Conservation (phyloP, 2,797 vertebrate species). For the Craterocephalus amniculus region DNA sequence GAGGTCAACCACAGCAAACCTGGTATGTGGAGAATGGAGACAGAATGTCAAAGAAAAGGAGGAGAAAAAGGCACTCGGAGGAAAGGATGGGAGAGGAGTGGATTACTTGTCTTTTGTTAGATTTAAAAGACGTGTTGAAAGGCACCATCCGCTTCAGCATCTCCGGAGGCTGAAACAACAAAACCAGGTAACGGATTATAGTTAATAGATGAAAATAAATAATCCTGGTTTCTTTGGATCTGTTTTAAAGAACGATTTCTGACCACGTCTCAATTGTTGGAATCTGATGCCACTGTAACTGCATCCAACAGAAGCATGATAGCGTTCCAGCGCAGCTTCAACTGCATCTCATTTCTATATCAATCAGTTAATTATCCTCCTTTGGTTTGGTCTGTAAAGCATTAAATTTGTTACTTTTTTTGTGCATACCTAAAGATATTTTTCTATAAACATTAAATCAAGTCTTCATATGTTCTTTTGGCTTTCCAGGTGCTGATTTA, state of each 20-base stretch:
- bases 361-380: too few relatives aligned
- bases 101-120: constrained; percentile 91
- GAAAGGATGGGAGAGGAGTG: constrained; percentile 3
- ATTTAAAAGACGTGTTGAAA: constrained; percentile 95
- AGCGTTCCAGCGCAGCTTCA: too few relatives aligned
- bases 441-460: not conserved
- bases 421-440: not conserved
- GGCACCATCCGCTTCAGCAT: constrained; percentile 99
- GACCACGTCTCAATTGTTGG: not conserved
- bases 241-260: not conserved
- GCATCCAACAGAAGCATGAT: not conserved
- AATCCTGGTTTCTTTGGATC: not conserved
- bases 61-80: constrained; percentile 32
- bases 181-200: constrained; percentile 24
- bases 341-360: too few relatives aligned
- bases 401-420: not conserved
- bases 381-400: not conserved
- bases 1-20: constrained; percentile 18
- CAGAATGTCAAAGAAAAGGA: constrained; percentile 2
- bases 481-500: too few relatives aligned
- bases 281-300: not conserved
- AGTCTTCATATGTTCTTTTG: not conserved
- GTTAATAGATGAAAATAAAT: not conserved
- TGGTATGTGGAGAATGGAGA: not conserved
- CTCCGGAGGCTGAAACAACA: constrained; percentile 92